phyloP scores from a whole-genome alignment of 2,797 vertebrate genomes.

The Manis pentadactyla region DNA sequence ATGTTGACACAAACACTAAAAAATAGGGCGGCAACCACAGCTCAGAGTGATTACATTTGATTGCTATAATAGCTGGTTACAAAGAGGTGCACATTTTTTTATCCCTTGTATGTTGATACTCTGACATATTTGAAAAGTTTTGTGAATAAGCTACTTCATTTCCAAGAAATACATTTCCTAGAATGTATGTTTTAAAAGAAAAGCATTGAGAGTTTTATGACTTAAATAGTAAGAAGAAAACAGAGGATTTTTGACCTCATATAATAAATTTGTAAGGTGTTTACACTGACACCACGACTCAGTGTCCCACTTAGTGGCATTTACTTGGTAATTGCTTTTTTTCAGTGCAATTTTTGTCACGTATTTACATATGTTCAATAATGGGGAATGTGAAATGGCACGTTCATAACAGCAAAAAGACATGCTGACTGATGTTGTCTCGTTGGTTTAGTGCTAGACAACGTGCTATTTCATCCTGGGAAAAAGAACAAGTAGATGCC shows the following conservation, averaged over 20 bases:
- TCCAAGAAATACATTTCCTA: slow-evolving; percentile 32
- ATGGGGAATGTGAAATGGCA: not conserved
- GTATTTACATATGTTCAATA: slow-evolving; percentile 5
- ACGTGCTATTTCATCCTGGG: not conserved
- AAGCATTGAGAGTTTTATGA: not conserved
- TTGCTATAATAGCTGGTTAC: slow-evolving; percentile 6
- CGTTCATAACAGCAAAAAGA: not conserved
- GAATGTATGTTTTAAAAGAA: not conserved
- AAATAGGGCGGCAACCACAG: not conserved
- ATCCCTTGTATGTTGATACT: slow-evolving; percentile 14
- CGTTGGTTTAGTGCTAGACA: not conserved
- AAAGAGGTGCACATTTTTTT: slow-evolving; percentile 23
- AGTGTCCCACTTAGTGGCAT: not conserved
- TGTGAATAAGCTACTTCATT: slow-evolving; percentile 39
- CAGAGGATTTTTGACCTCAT: not conserved
- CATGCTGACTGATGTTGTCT: not conserved
- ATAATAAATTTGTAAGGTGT: not conserved
- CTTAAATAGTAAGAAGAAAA: slow-evolving; percentile 3
- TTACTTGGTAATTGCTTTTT: not conserved
- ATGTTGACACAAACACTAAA: slow-evolving; percentile 10
- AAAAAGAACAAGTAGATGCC: slow-evolving; percentile 29
- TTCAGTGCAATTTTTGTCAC: not conserved
- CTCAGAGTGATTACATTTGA: not conserved
- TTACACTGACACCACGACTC: not conserved
- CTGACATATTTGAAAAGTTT: slow-evolving; percentile 44